Evolutionary conservation across 2,113 vertebrate species (phyloP).

Genomic region (Meleagris gallopavo): DNA sequence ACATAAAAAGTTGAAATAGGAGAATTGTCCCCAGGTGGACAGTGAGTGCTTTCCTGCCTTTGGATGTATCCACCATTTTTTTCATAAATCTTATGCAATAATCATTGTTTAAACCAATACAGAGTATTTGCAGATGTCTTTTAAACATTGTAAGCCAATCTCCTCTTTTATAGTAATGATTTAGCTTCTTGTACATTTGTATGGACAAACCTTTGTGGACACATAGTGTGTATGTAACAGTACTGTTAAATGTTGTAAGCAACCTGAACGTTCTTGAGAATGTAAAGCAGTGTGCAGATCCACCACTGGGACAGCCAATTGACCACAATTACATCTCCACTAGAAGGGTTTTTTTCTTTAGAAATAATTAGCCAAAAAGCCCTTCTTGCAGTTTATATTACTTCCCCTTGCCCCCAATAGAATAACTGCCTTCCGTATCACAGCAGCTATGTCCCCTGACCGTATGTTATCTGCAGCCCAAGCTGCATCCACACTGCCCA

Average conservation of each 20-base stretch:
- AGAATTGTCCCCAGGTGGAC: not conserved
- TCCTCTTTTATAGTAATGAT: not conserved
- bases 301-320: not conserved
- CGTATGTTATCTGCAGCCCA: not conserved
- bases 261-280: not conserved
- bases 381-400: not conserved
- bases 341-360: not conserved
- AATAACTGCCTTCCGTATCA: not conserved
- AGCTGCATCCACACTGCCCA: not conserved
- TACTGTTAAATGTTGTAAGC: not conserved
- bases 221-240: not conserved
- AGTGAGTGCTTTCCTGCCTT: not conserved
- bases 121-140: not conserved
- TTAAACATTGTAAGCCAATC: not conserved
- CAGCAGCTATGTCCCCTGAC: not conserved
- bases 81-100: not conserved
- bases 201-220: not conserved
- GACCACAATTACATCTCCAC: not conserved
- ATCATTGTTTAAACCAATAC: not conserved
- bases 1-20: not conserved
- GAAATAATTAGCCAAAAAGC: not conserved
- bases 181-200: not conserved
- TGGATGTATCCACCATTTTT: not conserved
- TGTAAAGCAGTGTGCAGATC: not conserved
- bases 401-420: accelerated